Evolutionary conservation across 2,888 invertebrate species (phyloP).

Genomic region (Eilema depressum): DNA sequence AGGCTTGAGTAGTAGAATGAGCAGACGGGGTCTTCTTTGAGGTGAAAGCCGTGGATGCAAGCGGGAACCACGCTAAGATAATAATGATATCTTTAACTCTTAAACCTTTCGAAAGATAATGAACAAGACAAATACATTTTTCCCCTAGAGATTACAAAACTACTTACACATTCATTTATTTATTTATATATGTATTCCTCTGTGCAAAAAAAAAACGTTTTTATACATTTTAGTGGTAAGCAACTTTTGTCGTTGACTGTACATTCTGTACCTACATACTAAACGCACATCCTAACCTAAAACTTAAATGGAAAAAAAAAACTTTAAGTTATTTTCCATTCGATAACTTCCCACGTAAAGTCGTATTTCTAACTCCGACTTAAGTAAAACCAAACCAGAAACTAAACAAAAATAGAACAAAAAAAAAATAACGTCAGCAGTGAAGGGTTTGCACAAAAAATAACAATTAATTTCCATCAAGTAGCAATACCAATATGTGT

Average conservation of each 20-base stretch:
- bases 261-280: not conserved
- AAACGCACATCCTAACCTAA: not conserved
- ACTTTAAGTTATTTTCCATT: not conserved
- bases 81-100: too few species aligned
- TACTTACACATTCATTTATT: too few species aligned
- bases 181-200: too few species aligned
- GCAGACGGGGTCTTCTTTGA: too few species aligned
- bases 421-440: constrained; percentile 10
- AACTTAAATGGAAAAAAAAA: constrained; percentile 8
- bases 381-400: constrained; percentile 17
- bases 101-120: too few species aligned
- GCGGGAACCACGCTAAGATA: too few species aligned
- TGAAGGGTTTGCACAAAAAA: constrained; percentile 45
- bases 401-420: constrained; percentile 28
- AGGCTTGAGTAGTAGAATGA: too few species aligned
- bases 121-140: too few species aligned
- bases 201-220: too few species aligned
- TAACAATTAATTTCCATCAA: constrained; percentile 60
- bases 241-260: not conserved
- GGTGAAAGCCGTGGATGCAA: too few species aligned
- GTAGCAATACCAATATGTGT: constrained; percentile 46
- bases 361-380: constrained; percentile 12
- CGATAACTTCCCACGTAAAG: constrained; percentile 10
- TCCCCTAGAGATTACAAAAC: too few species aligned
- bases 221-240: not conserved